Evolutionary conservation across 2,113 vertebrate genomes (phyloP).

Genomic region (Apus apus): DNA sequence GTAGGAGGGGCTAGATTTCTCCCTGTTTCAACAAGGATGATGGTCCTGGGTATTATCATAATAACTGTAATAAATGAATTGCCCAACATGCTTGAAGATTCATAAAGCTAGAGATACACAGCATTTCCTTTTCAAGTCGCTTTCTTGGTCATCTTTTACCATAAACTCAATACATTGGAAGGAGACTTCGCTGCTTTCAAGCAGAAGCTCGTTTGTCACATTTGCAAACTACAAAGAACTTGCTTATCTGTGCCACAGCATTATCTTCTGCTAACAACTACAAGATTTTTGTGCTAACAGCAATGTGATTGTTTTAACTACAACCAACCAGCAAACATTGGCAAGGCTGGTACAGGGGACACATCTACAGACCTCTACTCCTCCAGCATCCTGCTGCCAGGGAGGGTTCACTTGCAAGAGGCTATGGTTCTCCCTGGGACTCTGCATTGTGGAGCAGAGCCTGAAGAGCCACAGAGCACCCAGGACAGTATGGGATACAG

Average conservation of each 20-base stretch:
- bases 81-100: not conserved
- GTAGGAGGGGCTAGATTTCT: not conserved
- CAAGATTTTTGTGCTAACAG: not conserved
- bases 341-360: not conserved
- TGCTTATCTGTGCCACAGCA: not conserved
- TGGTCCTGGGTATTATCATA: not conserved
- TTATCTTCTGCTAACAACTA: not conserved
- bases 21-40: not conserved
- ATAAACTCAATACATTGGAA: not conserved
- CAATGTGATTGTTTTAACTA: not conserved
- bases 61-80: not conserved
- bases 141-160: not conserved
- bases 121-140: not conserved
- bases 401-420: not conserved
- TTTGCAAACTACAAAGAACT: not conserved
- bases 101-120: not conserved
- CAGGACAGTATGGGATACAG: fast-evolving
- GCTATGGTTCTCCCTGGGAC: not conserved
- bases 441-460: fast-evolving
- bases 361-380: not conserved
- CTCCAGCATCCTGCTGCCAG: fast-evolving
- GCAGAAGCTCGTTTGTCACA: not conserved
- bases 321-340: not conserved
- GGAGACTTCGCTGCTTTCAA: not conserved
- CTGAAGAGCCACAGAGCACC: not conserved